Evolutionary conservation across 2,113 vertebrate genomes (phyloP), one percentile per base, ranked within the genome.

Genomic region (Vulpes ferrilata): DNA sequence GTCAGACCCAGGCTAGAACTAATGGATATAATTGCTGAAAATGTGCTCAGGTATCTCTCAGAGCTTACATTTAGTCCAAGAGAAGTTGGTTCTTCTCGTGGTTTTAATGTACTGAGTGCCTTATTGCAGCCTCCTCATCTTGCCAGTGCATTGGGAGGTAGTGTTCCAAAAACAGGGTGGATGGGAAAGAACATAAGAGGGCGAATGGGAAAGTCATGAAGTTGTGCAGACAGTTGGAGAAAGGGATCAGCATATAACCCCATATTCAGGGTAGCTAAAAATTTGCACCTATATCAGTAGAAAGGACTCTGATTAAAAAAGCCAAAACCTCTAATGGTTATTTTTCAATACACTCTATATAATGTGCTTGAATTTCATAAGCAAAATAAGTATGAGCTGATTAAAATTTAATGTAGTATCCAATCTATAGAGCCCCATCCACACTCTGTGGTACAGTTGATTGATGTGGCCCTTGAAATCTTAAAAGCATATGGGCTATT

Each of bases 11-110:
- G 98, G 93, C 98, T 99, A 96, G 99, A 99, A 98, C 98, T 99
- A 86, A 99, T 99, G 99, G 99, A 99, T 97, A 99, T 99, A 91
- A 99, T 99, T 79, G 99, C 99, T 67, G 99, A 99, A 97, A 99
- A 99, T 84, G 99, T 99, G 27, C 98, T 98, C 57, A 99, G 99
- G 99, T 99, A 96, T 38, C 10, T 95, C 60, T 85, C n/a, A 87
- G 67, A 51, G 35, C 25, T 79, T 91, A 7, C 38, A 23, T 85
- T 79, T 87, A 69, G 32, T 30, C 48, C 19, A 53, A 32, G 57
- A 84, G 32, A 55, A 1, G 1, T 27, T n/a, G 90, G 17, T 65
- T 8, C 19, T 89, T 19, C 22, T 9, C n/a, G 1, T 87, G 32
- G 10, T 38, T 82, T 85, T 74, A 60, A 67, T 1, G 1, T 87